phyloP scores from a whole-genome alignment of 2,113 vertebrate species.

The Craseonycteris thonglongyai region DNA sequence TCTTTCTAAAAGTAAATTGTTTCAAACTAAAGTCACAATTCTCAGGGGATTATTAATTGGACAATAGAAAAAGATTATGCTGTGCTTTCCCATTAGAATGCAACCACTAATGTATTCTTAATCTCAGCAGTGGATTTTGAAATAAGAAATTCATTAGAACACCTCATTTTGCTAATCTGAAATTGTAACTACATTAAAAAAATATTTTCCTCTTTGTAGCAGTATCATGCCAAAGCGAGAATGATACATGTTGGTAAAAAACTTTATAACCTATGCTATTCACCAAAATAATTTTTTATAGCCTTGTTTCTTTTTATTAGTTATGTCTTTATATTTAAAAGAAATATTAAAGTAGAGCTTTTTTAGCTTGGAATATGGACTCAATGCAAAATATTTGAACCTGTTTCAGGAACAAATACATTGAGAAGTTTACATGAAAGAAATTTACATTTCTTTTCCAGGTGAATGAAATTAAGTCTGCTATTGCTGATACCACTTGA shows the following conservation, averaged over 20 bases:
- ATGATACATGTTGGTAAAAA: neutral
- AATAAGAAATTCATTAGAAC: neutral
- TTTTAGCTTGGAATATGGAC: neutral
- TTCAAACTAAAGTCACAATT: neutral
- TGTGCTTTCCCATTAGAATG: neutral
- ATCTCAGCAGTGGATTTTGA: neutral
- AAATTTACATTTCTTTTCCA: slow-evolving; percentile 7
- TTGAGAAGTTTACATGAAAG: neutral
- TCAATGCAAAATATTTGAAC: neutral
- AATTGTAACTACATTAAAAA: neutral
- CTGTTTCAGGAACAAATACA: neutral
- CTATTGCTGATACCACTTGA: slow-evolving; percentile 18
- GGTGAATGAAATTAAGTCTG: neutral
- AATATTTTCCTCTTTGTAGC: neutral
- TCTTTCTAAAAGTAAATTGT: neutral
- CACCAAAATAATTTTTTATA: neutral
- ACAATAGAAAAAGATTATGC: neutral
- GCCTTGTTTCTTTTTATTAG: neutral
- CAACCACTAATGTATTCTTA: neutral
- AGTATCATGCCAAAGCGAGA: neutral
- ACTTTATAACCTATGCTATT: neutral
- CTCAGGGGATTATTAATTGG: neutral
- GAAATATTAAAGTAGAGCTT: neutral
- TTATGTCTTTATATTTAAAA: neutral
- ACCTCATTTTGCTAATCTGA: neutral